Evolutionary conservation across 2,113 vertebrate genomes (phyloP).

Genomic region (Rhea pennata): DNA sequence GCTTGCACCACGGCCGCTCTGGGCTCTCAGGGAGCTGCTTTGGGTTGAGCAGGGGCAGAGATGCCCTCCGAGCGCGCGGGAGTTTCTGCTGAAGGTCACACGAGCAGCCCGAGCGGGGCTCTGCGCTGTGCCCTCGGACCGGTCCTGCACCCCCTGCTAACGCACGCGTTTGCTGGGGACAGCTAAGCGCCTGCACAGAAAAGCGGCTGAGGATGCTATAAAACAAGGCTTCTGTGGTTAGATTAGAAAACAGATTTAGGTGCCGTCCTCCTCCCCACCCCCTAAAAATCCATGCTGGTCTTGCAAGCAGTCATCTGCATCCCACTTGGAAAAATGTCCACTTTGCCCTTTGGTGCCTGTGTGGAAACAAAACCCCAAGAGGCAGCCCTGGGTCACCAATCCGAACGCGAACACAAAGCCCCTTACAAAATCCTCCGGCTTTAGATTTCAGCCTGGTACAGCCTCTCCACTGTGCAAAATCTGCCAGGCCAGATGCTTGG

Average conservation of each 20-base stretch:
- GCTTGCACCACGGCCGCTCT: not conserved
- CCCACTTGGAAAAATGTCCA: accelerated
- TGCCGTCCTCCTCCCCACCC: not conserved
- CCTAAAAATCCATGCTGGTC: not conserved
- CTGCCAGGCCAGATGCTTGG: not conserved
- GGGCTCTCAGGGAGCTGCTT: not conserved
- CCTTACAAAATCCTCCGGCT: not conserved
- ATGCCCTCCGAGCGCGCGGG: accelerated
- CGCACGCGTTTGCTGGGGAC: not conserved
- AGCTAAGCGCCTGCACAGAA: not conserved
- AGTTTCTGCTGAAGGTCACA: not conserved
- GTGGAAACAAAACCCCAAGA: not conserved
- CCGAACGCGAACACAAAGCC: not conserved
- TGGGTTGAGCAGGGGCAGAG: not conserved
- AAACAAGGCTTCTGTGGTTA: not conserved
- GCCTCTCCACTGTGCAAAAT: not conserved
- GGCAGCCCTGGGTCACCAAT: not conserved
- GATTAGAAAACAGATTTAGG: not conserved
- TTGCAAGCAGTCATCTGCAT: not conserved
- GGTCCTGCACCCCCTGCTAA: not conserved
- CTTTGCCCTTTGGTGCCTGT: not conserved
- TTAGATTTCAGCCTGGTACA: not conserved
- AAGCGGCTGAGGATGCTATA: not conserved
- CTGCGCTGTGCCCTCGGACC: not conserved
- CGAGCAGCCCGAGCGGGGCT: not conserved